Percentiles rank a stretch among this genome's conserved stretches.
phyloP scores from a whole-genome alignment of 2,888 invertebrate genomes.

The Apodemia hepburni region DNA sequence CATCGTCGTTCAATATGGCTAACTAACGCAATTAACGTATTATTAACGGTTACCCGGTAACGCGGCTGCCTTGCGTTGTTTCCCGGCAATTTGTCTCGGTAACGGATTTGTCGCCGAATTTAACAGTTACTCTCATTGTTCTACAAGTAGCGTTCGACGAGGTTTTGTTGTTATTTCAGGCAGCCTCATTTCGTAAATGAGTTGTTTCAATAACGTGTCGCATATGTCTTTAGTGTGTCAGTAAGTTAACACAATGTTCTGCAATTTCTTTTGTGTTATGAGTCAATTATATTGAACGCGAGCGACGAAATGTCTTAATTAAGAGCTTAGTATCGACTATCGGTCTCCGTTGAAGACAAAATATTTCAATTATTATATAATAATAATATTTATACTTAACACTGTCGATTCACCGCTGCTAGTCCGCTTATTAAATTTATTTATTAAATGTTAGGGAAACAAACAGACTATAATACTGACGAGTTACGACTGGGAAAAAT shows the following conservation, averaged over 20 bases:
- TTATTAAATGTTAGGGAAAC: too few species aligned
- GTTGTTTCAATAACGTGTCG: background rate
- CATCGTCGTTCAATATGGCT: background rate
- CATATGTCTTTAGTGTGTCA: slow-evolving; percentile 1
- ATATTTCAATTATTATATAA: too few species aligned
- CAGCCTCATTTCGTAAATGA: slow-evolving; percentile 7
- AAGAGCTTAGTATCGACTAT: too few species aligned
- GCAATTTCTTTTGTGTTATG: background rate
- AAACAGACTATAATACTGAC: too few species aligned
- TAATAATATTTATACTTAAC: too few species aligned
- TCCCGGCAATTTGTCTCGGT: slow-evolving; percentile 6
- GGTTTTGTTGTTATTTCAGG: background rate
- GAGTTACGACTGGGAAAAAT: too few species aligned
- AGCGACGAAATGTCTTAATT: too few species aligned
- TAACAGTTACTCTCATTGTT: background rate
- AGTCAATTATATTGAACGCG: too few species aligned
- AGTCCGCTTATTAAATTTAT: too few species aligned
- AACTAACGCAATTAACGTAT: slow-evolving; percentile 1
- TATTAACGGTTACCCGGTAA: slow-evolving; percentile 5
- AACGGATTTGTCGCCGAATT: background rate
- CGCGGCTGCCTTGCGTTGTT: background rate
- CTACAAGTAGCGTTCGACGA: background rate
- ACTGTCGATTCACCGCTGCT: too few species aligned
- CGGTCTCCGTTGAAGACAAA: too few species aligned
- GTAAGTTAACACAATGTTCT: background rate